These are phyloP conservation scores for Sander vitreus DNA, from an alignment of 2,113 vertebrate genomes.

Conservation along the genomic window DNA sequence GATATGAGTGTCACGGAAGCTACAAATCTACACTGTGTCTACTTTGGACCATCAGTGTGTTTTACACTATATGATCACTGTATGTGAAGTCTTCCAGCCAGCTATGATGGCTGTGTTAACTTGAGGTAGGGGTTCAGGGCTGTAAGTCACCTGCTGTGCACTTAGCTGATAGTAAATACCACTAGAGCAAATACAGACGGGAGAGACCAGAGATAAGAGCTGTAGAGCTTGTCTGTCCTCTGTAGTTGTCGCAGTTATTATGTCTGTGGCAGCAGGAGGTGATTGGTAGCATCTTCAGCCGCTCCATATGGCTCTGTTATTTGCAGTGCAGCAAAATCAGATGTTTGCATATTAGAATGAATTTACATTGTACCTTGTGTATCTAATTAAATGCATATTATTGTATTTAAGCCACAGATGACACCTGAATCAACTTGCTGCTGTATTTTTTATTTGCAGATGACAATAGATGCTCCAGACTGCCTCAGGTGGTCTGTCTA, in stretches of 20 bases:
- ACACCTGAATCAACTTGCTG: slow-evolving; percentile 20
- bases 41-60: slow-evolving; percentile 7
- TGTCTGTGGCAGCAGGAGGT: slow-evolving; percentile 41
- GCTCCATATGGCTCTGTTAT: slow-evolving; percentile 8
- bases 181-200: slow-evolving; percentile 64
- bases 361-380: slow-evolving; percentile 20
- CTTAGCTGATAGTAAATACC: slow-evolving; percentile 70
- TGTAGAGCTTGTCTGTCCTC: slow-evolving; percentile 39
- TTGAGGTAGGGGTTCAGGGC: slow-evolving; percentile 36
- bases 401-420: slow-evolving; percentile 38
- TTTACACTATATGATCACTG: slow-evolving; percentile 36
- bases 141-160: slow-evolving; percentile 57
- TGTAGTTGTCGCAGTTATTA: slow-evolving; percentile 40
- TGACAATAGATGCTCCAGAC: slow-evolving; percentile 18
- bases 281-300: slow-evolving; percentile 36
- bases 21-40: slow-evolving; percentile 38
- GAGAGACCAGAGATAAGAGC: slow-evolving; percentile 61
- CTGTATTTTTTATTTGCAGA: slow-evolving; percentile 42
- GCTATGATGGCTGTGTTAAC: slow-evolving; percentile 66
- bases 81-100: slow-evolving; percentile 45
- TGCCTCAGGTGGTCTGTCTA: slow-evolving; percentile 57
- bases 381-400: slow-evolving; percentile 52
- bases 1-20: slow-evolving; percentile 2
- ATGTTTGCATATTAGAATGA: slow-evolving; percentile 36
- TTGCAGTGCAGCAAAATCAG: background rate